Evolutionary conservation across 2,888 invertebrate species (phyloP).

Genomic region (Dynastes tityus): DNA sequence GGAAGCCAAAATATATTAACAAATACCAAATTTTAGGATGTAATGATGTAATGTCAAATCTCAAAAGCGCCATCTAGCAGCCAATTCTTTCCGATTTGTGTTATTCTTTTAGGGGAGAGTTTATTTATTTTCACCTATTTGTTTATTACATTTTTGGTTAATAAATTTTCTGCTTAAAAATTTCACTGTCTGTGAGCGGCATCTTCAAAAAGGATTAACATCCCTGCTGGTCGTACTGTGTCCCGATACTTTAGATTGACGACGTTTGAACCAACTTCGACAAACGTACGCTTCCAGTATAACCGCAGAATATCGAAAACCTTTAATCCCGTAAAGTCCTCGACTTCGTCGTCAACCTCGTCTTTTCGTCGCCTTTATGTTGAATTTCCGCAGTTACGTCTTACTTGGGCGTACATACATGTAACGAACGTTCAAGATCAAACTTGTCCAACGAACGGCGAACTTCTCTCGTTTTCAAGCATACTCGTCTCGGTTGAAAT

Average conservation of each 20-base stretch:
- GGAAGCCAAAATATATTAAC: too few species aligned
- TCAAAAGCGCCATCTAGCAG: too few species aligned
- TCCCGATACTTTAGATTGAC: slow-evolving; percentile 15
- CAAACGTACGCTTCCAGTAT: slow-evolving; percentile 56
- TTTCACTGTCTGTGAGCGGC: too few species aligned
- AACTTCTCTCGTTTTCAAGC: slow-evolving; percentile 12
- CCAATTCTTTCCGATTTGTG: too few species aligned
- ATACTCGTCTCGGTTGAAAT: slow-evolving; percentile 14
- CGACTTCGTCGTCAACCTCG: slow-evolving; percentile 46
- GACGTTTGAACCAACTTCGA: slow-evolving; percentile 58
- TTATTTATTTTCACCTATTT: too few species aligned
- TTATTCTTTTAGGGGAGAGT: too few species aligned
- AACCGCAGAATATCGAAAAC: slow-evolving; percentile 61
- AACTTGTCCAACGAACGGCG: slow-evolving; percentile 40
- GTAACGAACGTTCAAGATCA: slow-evolving; percentile 49
- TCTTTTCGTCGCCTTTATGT: slow-evolving; percentile 56
- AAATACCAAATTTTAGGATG: too few species aligned
- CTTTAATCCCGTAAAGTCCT: slow-evolving; percentile 59
- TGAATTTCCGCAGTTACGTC: slow-evolving; percentile 58
- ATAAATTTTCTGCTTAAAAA: too few species aligned
- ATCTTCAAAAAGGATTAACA: too few species aligned
- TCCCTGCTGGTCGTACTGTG: too few species aligned
- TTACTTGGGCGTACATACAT: slow-evolving; percentile 51
- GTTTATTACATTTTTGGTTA: too few species aligned
- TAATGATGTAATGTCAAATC: too few species aligned